These are phyloP conservation scores for Gallinago undulata DNA, from an alignment of 2,113 vertebrate species.

Conservation along the genomic window DNA sequence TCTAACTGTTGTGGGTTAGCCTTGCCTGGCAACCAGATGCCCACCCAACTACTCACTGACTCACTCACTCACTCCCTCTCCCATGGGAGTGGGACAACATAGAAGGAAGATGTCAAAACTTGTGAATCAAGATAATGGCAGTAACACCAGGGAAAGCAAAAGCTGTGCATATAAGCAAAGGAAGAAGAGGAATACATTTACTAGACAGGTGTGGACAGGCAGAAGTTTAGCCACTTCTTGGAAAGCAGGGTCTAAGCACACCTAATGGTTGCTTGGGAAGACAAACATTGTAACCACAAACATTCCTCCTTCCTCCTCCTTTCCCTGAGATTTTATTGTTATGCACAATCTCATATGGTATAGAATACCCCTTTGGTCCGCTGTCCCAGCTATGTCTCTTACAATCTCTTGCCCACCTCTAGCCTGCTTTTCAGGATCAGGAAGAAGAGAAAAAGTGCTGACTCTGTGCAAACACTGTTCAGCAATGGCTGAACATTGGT, in stretches of 20 bases:
- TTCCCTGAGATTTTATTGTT: neutral
- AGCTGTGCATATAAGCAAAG: neutral
- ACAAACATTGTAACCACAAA: neutral
- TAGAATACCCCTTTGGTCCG: neutral
- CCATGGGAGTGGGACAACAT: neutral
- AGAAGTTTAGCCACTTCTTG: neutral
- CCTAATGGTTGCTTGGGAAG: neutral
- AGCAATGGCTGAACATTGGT: neutral
- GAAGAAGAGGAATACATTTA: neutral
- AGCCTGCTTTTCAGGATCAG: fast-evolving
- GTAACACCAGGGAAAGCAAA: neutral
- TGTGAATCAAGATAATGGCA: neutral
- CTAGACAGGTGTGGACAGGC: neutral
- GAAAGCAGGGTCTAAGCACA: neutral
- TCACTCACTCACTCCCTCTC: neutral
- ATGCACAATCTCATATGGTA: neutral
- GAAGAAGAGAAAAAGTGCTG: fast-evolving
- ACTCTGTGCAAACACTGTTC: neutral
- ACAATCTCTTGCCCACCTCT: neutral
- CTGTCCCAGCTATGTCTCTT: neutral
- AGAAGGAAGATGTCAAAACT: neutral
- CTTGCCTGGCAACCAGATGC: neutral
- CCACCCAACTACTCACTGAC: neutral
- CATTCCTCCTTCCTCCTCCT: neutral
- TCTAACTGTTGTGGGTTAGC: neutral